Conservation (phyloP, 1,140 invertebrate genomes). For the Sitodiplosis mosellana region DNA sequence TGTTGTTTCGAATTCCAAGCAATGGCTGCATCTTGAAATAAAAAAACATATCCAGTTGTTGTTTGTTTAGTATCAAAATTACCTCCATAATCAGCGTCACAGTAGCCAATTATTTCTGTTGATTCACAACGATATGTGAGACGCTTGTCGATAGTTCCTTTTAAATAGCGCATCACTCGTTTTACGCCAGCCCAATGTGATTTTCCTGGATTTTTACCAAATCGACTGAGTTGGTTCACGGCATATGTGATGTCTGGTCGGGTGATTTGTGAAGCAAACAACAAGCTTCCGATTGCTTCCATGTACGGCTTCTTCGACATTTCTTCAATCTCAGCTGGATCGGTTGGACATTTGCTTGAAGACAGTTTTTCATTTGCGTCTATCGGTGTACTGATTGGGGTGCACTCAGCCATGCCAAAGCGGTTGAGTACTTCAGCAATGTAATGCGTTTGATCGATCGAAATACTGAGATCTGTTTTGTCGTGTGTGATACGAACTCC, state of each 20-base stretch:
- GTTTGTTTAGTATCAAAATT: constrained; percentile 15
- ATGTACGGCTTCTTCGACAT: constrained; percentile 10
- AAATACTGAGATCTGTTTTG: constrained; percentile 10
- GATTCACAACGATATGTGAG: constrained; percentile 5
- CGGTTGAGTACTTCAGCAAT: constrained; percentile 15
- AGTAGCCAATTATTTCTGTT: constrained; percentile 5
- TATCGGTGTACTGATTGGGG: constrained; percentile 10
- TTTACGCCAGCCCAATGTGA: constrained; percentile 20
- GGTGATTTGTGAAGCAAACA: constrained; percentile 22
- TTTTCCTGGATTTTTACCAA: constrained; percentile 13
- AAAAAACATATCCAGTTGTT: constrained; percentile 18
- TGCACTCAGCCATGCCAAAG: constrained; percentile 13
- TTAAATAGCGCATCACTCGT: constrained; percentile 22
- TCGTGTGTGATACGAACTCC: constrained; percentile 15
- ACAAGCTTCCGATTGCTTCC: constrained; percentile 15
- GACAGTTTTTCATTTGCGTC: constrained; percentile 11
- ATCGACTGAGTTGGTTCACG: constrained; percentile 18
- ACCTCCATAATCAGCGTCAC: constrained; percentile 20
- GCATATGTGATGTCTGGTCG: constrained; percentile 24
- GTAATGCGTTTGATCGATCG: constrained; percentile 18
- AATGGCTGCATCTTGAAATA: constrained; percentile 10
- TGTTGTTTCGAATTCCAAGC: constrained; percentile 21
- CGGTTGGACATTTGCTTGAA: constrained; percentile 7
- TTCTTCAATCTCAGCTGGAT: constrained; percentile 2
- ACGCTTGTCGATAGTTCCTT: constrained; percentile 10